Base-by-base conservation (phyloP, 2,797 vertebrate species). In the Pseudomugil gertrudae region DNA sequence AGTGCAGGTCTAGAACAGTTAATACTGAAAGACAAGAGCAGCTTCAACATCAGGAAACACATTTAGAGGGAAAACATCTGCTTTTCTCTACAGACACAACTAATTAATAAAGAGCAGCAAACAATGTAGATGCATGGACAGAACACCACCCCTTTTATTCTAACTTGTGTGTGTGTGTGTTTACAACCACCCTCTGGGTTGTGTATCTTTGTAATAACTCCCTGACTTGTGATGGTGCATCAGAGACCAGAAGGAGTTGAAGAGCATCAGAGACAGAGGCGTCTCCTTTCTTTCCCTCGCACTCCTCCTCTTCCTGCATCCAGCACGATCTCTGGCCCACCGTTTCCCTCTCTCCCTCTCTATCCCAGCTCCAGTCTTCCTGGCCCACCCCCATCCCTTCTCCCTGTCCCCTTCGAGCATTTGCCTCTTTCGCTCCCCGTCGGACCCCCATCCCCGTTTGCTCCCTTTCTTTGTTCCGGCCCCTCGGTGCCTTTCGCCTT, bases 231-330 rank as follows among this genome's bases (percentile, higher is more conserved):
- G 92, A 55, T 94, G 92, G 87, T 96, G 95, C 92, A 98, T 95
- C 69, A 98, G 90, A 62, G 95, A 94, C 95, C 96, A 98, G 69
- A 97, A 88, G 4, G 94, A 96, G 93, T 95, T 95, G 78, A 95
- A 92, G 80, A 96, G 92, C 86, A 96, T 89, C 81, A 95, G 91
- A 24, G 94, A 95, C 68, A 96, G 93, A 69, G 95, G 95, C 23
- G 40, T 81, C 45, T 89, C 86, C 80, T 83, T 87, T 86, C 85
- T 94, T 91, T 87, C 85, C 19, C 23, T 62, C 0, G 40, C 47
- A 32, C 40, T 75, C 29, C 65, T 88, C 43, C 57, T 69, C 81
- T 71, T 85, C 73, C 59, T 72, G 62, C 75, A 71, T 9, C 84
- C 77, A 0, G 64, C 71, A 48, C 78, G 66, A 55, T 90, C 82